A percentile compares a stretch with the other conserved stretches of the same genome.
Evolutionary conservation across 2,888 invertebrate genomes (phyloP).

Genomic region (Drosophila austrosaltans): DNA sequence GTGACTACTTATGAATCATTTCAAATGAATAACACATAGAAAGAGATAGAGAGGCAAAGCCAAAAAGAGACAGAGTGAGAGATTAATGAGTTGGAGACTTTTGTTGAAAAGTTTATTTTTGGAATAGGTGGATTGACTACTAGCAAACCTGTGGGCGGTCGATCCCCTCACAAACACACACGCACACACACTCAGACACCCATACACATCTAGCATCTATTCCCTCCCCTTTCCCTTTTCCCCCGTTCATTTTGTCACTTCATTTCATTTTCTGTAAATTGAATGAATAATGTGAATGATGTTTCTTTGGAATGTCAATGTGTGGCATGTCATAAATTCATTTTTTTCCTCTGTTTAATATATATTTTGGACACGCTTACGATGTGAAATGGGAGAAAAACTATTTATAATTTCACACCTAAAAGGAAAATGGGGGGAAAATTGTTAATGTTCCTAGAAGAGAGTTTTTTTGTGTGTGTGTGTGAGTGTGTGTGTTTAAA

Average conservation of each 20-base stretch:
- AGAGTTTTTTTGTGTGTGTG: not conserved
- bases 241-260: conserved; percentile 8
- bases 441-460: not conserved
- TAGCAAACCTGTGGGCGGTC: conserved; percentile 5
- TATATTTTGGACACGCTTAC: conserved; percentile 29
- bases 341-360: conserved; percentile 27
- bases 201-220: too few relatives aligned
- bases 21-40: conserved; percentile 49
- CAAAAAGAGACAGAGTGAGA: not conserved
- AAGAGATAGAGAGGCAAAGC: conserved; percentile 27
- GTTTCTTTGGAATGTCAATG: conserved; percentile 43
- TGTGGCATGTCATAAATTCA: conserved; percentile 66
- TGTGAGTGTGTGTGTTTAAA: conserved; percentile 9
- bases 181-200: too few relatives aligned
- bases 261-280: conserved; percentile 2
- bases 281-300: conserved; percentile 56
- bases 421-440: not conserved
- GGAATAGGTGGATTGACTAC: conserved; percentile 4
- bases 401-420: conserved; percentile 64
- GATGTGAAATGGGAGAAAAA: conserved; percentile 48
- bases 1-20: conserved; percentile 64
- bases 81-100: conserved; percentile 1
- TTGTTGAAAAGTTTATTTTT: conserved; percentile 8
- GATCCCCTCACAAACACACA: not conserved
- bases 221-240: not conserved